Percentiles rank a stretch among this genome's conserved stretches.
Evolutionary conservation across 2,113 vertebrate genomes (phyloP).

Genomic region (Oncorhynchus gorbuscha): DNA sequence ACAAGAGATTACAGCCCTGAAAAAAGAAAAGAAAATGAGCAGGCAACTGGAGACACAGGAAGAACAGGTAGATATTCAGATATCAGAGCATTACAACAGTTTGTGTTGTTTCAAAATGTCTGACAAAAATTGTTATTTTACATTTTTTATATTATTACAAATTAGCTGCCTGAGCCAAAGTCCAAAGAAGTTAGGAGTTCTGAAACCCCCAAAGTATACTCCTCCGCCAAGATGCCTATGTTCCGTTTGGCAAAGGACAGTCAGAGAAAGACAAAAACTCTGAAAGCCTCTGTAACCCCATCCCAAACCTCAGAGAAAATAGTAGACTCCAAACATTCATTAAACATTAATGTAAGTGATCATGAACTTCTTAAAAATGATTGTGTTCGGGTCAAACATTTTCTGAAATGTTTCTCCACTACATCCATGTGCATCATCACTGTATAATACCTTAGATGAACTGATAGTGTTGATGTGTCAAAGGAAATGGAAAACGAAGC

Average conservation of each 20-base stretch:
- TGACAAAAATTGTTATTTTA: no score
- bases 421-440: not conserved
- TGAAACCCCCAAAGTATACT: slow-evolving; percentile 33
- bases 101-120: no score
- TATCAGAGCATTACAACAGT: not conserved
- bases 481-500: not conserved
- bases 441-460: not conserved
- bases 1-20: slow-evolving; percentile 50
- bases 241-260: slow-evolving; percentile 45
- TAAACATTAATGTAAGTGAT: slow-evolving; percentile 40
- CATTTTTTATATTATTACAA: not conserved
- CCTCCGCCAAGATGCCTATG: slow-evolving; percentile 29
- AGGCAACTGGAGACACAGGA: slow-evolving; percentile 16
- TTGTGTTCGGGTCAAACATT: no score
- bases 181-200: slow-evolving; percentile 26
- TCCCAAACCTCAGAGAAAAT: slow-evolving; percentile 16
- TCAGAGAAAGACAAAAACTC: slow-evolving; percentile 6
- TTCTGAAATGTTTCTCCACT: not conserved
- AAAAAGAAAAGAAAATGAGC: slow-evolving; percentile 42
- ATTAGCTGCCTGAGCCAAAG: not conserved
- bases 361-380: not conserved
- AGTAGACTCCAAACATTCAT: slow-evolving; percentile 1
- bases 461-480: no score
- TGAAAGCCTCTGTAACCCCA: slow-evolving; percentile 13
- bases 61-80: slow-evolving; percentile 38